Evolutionary conservation across 2,888 invertebrate genomes (phyloP), one percentile per base, ranked within the genome.

Genomic region (Heliconius ethilla): DNA sequence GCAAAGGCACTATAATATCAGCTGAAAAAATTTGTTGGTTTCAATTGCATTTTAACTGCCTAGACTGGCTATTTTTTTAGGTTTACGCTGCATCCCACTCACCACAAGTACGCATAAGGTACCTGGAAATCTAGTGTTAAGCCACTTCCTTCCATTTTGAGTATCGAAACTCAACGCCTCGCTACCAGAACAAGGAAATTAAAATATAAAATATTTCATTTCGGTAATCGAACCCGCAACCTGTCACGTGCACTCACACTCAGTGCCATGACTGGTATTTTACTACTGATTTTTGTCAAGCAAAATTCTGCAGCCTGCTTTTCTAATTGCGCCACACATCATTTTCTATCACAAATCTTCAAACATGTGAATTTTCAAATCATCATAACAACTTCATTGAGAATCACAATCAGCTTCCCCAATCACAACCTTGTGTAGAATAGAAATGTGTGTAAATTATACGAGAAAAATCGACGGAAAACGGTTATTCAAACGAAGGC

Each of bases 381-480:
- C 6, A n/a, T 13, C 11, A 27, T 33, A 33, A 70, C n/a, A 33
- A 55, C 45, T 55, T 72, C 27, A 25, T 62, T 40, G 9, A 74
- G 66, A 27, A 15, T 40, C 25, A 65, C 40, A 77, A 75, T 69
- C 75, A 74, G 74, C 82, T 84, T 85, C 87, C 86, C 87, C 88
- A 85, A 83, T 82, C n/a, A 66, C 81, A 85, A 85, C 93, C 93
- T 93, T 92, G 92, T 88, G 88, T 88, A 88, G 86, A 90, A 87
- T 91, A 90, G 89, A 88, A 90, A 90, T 88, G 87, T 88, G 87
- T 86, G 86, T 87, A 86, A 85, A 83, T 87, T 85, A 86, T 87
- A 88, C 87, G 88, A 89, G 92, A 92, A 94, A 94, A 93, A 93
- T 91, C 89, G 89, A 86, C 91, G 94, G 94, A 93, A 93, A 91